Percentiles rank a stretch among this genome's conserved stretches.
These are phyloP conservation scores for Hyperopisus bebe DNA, from an alignment of 2,113 vertebrate genomes.

Conservation along the genomic window DNA sequence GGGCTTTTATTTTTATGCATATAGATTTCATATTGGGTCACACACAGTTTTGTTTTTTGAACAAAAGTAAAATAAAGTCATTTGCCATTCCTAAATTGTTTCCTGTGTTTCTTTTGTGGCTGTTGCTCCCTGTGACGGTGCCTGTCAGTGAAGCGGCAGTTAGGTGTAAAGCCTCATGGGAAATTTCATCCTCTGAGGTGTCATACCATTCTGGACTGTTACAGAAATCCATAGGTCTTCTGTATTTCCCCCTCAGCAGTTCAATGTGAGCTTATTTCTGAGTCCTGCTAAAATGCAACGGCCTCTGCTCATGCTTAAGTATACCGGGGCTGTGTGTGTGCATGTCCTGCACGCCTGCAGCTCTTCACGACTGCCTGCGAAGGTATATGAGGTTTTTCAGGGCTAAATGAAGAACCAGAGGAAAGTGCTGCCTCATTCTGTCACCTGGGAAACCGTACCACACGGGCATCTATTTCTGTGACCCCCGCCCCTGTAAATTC, in stretches of 20 bases:
- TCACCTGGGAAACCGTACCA: background rate
- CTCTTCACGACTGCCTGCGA: background rate
- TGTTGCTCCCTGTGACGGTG: background rate
- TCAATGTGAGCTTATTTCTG: background rate
- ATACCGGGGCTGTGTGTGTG: background rate
- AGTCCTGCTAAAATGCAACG: background rate
- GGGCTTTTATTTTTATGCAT: slow-evolving; percentile 55
- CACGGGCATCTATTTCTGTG: background rate
- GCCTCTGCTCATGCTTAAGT: background rate
- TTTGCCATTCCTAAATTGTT: slow-evolving; percentile 58
- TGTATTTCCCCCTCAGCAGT: background rate
- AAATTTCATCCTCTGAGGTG: background rate
- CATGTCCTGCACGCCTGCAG: too few relatives aligned
- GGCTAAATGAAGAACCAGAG: background rate
- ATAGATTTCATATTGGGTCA: slow-evolving; percentile 27
- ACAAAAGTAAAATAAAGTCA: slow-evolving; percentile 61
- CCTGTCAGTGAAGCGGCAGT: background rate
- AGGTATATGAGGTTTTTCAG: background rate
- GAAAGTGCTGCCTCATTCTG: background rate
- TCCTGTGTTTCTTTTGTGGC: slow-evolving; percentile 21
- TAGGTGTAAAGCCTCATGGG: background rate
- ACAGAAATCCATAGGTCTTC: background rate
- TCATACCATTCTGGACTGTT: background rate
- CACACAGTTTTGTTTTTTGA: slow-evolving; percentile 54
- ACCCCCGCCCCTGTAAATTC: background rate